Base-by-base conservation (phyloP, 2,888 invertebrate species). In the Eledona agricola region DNA sequence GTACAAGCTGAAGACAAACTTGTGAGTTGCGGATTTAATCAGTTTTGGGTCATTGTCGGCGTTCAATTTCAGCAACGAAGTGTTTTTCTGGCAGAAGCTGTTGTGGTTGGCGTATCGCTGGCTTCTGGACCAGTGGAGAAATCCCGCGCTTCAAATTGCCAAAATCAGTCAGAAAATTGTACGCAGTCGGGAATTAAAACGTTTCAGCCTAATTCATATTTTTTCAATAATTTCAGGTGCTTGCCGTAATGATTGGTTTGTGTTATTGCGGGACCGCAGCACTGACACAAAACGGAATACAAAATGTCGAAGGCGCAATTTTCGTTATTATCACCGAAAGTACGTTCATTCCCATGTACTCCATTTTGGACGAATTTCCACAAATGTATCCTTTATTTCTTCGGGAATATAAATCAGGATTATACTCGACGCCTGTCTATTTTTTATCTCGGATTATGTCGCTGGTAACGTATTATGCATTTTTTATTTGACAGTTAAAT, bases 261-360 rank as follows among this genome's bases (percentile, higher is more conserved):
- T 92, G 95, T 66, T 96, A 91, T 75, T 80, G 89, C 10, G 90
- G 90, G 37, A 86, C 89, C 1, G 81, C 85, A 3, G 77, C 82
- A 0, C 77, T 84, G 0, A 87, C 88, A 29, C 95, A 93, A 74
- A 79, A 83, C 32, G 96, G 93, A 0, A 86, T 96, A 11, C 92
- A 93, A 70, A 89, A 93, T 12, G 86, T 93, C 1, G 92, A 94
- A 72, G 96, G 95, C 2, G 89, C 89, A 0, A 77, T 95, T 3
- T 95, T 94, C 74, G 86, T 93, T 60, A 83, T 94, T 74, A 90
- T 93, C 26, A 86, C 91, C 0, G 94, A 96, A 79, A 91, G 93
- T 70, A 91, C 93, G 0, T 96, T 95, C 76, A 86, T 87, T 43
- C 93, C 93, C 0, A 90, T 96, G 88, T 96, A 96, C 74, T 88